Evolutionary conservation across 2,797 vertebrate species (phyloP).

Genomic region (Hoplostethus atlanticus): DNA sequence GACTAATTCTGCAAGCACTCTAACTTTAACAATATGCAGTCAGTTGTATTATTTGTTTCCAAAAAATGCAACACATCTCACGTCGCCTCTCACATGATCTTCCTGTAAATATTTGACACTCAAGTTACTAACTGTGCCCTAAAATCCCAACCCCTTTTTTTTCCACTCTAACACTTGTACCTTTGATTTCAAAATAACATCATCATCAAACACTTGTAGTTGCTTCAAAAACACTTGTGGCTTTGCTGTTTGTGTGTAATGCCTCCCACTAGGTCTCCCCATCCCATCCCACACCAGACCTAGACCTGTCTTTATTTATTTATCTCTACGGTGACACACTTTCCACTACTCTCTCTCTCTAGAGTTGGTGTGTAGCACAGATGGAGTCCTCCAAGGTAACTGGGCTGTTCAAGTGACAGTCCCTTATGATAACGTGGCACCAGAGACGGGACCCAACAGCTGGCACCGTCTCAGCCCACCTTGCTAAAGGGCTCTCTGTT

Average conservation of each 20-base stretch:
- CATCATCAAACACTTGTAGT: slow-evolving; percentile 6
- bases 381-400: slow-evolving; percentile 55
- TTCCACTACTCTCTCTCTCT: slow-evolving; percentile 32
- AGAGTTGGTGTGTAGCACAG: slow-evolving; percentile 44
- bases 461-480: slow-evolving; percentile 65
- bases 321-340: slow-evolving; percentile 38
- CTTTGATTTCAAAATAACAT: slow-evolving; percentile 25
- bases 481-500: slow-evolving; percentile 64
- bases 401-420: slow-evolving; percentile 54
- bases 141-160: slow-evolving; percentile 55
- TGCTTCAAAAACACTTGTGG: not conserved
- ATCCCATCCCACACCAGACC: slow-evolving; percentile 28
- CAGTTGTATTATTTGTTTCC: slow-evolving; percentile 9
- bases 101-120: slow-evolving; percentile 45
- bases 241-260: slow-evolving; percentile 11
- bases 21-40: not conserved
- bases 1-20: not conserved
- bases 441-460: slow-evolving; percentile 64
- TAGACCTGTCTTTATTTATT: slow-evolving; percentile 49
- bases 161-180: slow-evolving; percentile 28
- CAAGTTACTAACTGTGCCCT: slow-evolving; percentile 31
- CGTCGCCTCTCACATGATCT: slow-evolving; percentile 28
- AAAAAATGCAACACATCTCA: slow-evolving; percentile 20
- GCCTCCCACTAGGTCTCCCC: slow-evolving; percentile 35
- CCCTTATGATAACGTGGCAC: slow-evolving; percentile 51